phyloP scores from a whole-genome alignment of 37 sponge, comb jelly and placozoan genomes.

The Axinella damicornis region DNA sequence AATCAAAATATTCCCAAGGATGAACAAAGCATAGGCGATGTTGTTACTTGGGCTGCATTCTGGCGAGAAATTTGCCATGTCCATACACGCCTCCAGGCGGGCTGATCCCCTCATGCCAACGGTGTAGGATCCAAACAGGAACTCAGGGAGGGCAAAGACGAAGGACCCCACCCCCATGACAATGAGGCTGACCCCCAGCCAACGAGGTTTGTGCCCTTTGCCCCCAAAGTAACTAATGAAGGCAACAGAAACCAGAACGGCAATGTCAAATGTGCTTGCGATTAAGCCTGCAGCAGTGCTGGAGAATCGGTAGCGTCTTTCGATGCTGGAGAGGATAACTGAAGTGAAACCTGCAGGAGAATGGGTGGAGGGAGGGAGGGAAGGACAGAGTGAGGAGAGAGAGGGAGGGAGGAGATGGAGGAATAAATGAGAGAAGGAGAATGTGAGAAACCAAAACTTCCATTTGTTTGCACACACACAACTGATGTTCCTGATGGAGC shows the following conservation, averaged over 20 bases:
- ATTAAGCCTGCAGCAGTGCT: conserved; percentile 65
- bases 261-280: conserved; percentile 70
- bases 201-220: conserved; percentile 80
- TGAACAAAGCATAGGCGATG: conserved; percentile 63
- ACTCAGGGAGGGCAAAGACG: conserved; percentile 83
- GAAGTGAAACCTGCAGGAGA: conserved; percentile 66
- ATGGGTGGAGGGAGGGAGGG: too few relatives aligned
- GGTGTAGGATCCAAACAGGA: conserved; percentile 60
- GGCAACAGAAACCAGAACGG: conserved; percentile 57
- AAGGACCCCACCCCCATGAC: conserved; percentile 69
- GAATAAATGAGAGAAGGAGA: too few relatives aligned
- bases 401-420: too few relatives aligned
- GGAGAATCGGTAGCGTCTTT: conserved; percentile 73
- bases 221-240: conserved; percentile 90
- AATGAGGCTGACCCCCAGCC: conserved; percentile 71
- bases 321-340: conserved; percentile 74
- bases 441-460: too few relatives aligned
- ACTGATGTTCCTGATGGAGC: too few relatives aligned
- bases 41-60: conserved; percentile 11
- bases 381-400: too few relatives aligned
- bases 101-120: background rate
- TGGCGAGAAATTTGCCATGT: background rate
- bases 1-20: conserved; percentile 76
- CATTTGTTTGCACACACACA: too few relatives aligned
- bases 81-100: conserved; percentile 52